Percentiles rank a stretch among this genome's conserved stretches.
These are phyloP conservation scores for Psilopogon haemacephalus DNA, from an alignment of 2,113 vertebrate genomes.

Conservation along the genomic window DNA sequence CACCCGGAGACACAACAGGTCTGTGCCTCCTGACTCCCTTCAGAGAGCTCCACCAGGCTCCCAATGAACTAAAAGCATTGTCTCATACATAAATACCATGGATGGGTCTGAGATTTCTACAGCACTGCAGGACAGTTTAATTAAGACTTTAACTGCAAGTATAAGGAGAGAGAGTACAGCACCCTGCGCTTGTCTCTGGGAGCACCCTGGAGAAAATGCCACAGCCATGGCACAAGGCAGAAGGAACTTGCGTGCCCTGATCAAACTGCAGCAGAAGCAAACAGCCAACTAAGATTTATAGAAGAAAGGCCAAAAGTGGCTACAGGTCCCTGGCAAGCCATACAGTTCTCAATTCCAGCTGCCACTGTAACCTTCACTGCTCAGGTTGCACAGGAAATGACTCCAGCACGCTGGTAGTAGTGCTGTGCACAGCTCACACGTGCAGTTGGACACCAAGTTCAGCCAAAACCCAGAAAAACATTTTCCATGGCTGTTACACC, in stretches of 20 bases:
- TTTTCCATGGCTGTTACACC: neutral
- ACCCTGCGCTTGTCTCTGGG: neutral
- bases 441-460: neutral
- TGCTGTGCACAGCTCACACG: neutral
- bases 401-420: neutral
- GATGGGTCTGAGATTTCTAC: no score
- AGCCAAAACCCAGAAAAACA: neutral
- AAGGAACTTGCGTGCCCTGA: rapidly evolving
- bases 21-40: neutral
- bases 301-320: neutral
- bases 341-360: neutral
- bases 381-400: neutral
- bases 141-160: neutral
- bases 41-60: neutral
- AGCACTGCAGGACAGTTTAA: neutral
- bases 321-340: neutral
- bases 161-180: neutral
- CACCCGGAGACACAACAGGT: neutral
- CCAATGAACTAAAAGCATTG: neutral
- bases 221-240: neutral
- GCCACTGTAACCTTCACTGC: neutral
- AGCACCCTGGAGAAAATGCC: neutral
- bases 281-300: rapidly evolving
- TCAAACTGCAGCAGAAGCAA: neutral
- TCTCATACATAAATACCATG: neutral